Conservation (phyloP, 2,113 vertebrate species). For the Sinocyclocheilus grahami region DNA sequence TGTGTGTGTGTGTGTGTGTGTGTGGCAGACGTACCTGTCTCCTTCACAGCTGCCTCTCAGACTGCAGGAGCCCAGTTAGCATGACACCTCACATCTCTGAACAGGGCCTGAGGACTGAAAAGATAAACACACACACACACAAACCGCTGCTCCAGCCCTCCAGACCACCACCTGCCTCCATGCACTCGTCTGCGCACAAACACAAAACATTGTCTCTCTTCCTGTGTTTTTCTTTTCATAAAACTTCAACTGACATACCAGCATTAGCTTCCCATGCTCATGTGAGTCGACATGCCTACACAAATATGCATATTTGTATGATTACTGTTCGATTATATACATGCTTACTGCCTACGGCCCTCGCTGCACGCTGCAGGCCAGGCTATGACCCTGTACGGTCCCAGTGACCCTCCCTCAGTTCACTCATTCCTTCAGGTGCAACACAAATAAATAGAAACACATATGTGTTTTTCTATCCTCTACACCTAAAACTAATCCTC, state of each 20-base stretch:
- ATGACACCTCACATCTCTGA: slow-evolving; percentile 49
- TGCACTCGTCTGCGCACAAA: slow-evolving; percentile 8
- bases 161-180: slow-evolving; percentile 48
- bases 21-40: slow-evolving; percentile 65
- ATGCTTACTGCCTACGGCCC: slow-evolving; percentile 8
- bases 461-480: slow-evolving; percentile 21
- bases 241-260: not conserved
- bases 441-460: slow-evolving; percentile 39
- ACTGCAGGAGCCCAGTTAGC: slow-evolving; percentile 54
- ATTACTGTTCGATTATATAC: not conserved
- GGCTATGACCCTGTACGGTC: slow-evolving; percentile 20
- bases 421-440: slow-evolving; percentile 49
- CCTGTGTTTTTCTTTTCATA: slow-evolving; percentile 10
- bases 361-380: slow-evolving; percentile 43
- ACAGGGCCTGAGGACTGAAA: slow-evolving; percentile 45
- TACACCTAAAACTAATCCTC: not conserved
- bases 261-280: not conserved
- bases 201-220: slow-evolving; percentile 4
- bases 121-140: slow-evolving; percentile 36
- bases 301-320: slow-evolving; percentile 5
- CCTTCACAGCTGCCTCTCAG: slow-evolving; percentile 76
- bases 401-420: slow-evolving; percentile 42
- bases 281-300: not conserved
- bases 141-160: slow-evolving; percentile 30
- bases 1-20: too few relatives aligned